Conservation (phyloP, 2,797 vertebrate genomes). For the Sitta carolinensis region DNA sequence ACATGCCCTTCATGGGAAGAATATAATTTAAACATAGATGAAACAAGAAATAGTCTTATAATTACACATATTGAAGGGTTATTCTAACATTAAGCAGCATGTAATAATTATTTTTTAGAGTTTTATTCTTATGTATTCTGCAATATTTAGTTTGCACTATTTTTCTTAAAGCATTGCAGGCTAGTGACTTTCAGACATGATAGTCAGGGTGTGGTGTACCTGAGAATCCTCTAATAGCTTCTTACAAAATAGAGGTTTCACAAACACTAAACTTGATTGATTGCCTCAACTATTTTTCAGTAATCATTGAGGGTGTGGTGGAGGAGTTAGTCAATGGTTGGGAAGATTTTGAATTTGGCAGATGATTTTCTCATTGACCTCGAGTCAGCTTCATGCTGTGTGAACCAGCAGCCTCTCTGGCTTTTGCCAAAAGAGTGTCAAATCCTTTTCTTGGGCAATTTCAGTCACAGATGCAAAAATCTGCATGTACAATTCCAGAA, state of each 20-base stretch:
- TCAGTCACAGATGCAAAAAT: not conserved
- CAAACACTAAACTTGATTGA: not conserved
- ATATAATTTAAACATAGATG: slow-evolving; percentile 47
- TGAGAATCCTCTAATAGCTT: not conserved
- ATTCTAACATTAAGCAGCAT: not conserved
- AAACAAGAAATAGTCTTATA: slow-evolving; percentile 34
- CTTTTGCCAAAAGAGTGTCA: not conserved
- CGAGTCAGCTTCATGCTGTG: not conserved
- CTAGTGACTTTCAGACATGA: not conserved
- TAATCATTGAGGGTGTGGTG: accelerated
- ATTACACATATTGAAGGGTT: slow-evolving; percentile 19
- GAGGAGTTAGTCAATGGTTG: not conserved
- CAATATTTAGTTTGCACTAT: not conserved
- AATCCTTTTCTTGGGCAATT: not conserved
- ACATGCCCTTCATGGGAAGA: not conserved
- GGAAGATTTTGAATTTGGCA: not conserved
- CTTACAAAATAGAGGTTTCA: not conserved
- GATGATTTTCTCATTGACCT: not conserved
- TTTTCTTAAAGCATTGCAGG: not conserved
- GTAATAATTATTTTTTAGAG: not conserved
- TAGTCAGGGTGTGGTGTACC: not conserved
- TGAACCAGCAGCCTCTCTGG: not conserved
- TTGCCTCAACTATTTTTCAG: not conserved
- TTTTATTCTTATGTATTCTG: not conserved
- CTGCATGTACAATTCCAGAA: not conserved